Evolutionary conservation across 2,888 invertebrate species (phyloP).

Genomic region (Polymixis lichenea): DNA sequence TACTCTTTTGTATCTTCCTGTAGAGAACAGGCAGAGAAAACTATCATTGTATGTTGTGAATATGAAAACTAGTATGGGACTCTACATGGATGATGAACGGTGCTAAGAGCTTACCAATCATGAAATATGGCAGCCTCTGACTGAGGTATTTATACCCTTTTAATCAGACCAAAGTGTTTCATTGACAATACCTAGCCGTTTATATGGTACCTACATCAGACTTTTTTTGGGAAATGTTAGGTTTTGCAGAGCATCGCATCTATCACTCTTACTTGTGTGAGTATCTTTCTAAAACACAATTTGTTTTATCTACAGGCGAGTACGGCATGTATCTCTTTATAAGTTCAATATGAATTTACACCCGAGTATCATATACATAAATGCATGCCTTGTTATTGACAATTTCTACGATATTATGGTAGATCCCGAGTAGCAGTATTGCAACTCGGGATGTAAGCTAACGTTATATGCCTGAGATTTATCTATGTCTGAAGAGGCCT

Average conservation of each 20-base stretch:
- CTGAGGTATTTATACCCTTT: no score
- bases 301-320: background rate
- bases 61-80: background rate
- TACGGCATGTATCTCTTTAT: no score
- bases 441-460: background rate
- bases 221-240: background rate
- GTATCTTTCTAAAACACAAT: background rate
- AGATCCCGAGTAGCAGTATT: background rate
- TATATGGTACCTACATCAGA: background rate
- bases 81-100: background rate
- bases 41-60: background rate
- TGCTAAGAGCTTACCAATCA: conserved; percentile 7
- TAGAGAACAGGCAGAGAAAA: background rate
- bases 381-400: background rate
- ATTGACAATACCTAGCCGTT: background rate
- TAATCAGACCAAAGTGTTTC: no score
- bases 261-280: background rate
- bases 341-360: background rate
- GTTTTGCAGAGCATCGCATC: background rate
- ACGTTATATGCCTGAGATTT: background rate
- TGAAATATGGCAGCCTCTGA: background rate
- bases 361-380: background rate
- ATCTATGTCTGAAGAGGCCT: background rate
- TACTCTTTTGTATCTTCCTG: conserved; percentile 90
- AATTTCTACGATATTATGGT: background rate